These are phyloP conservation scores for Gobio occitaniae DNA, from an alignment of 2,797 vertebrate species.

Conservation along the genomic window DNA sequence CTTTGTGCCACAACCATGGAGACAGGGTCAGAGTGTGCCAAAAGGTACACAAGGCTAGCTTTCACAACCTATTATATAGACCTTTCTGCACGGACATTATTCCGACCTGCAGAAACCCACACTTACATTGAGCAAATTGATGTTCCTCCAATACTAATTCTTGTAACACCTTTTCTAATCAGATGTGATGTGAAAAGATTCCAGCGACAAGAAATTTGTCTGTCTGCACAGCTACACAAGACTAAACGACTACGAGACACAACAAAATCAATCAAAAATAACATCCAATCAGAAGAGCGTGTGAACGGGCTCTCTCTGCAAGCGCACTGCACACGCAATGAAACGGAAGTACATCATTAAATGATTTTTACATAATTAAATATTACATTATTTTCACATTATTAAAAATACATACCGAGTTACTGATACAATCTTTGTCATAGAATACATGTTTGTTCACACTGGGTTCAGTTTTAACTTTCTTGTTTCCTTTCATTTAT, in stretches of 20 bases:
- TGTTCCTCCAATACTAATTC: not conserved
- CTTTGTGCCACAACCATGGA: not conserved
- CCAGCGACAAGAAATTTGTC: too few relatives aligned
- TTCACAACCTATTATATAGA: not conserved
- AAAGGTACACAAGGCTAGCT: not conserved
- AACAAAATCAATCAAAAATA: not conserved
- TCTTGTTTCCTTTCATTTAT: not conserved
- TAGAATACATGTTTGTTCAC: not conserved
- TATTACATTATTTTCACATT: too few relatives aligned
- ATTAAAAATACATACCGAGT: not conserved
- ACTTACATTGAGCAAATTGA: not conserved
- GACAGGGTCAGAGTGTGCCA: not conserved
- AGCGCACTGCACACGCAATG: too few relatives aligned
- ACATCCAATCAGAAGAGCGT: too few relatives aligned
- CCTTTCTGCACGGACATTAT: not conserved
- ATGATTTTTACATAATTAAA: too few relatives aligned
- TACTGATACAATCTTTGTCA: not conserved
- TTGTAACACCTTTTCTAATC: not conserved
- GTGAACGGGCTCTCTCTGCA: too few relatives aligned
- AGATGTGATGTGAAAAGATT: not conserved
- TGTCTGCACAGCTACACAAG: not conserved
- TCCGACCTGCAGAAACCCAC: not conserved
- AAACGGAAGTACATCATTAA: too few relatives aligned
- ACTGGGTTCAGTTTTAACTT: not conserved
- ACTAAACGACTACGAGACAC: not conserved